A percentile compares a stretch with the other conserved stretches of the same genome.
phyloP scores from a whole-genome alignment of 2,888 invertebrate species.

The Andrena flavipes region DNA sequence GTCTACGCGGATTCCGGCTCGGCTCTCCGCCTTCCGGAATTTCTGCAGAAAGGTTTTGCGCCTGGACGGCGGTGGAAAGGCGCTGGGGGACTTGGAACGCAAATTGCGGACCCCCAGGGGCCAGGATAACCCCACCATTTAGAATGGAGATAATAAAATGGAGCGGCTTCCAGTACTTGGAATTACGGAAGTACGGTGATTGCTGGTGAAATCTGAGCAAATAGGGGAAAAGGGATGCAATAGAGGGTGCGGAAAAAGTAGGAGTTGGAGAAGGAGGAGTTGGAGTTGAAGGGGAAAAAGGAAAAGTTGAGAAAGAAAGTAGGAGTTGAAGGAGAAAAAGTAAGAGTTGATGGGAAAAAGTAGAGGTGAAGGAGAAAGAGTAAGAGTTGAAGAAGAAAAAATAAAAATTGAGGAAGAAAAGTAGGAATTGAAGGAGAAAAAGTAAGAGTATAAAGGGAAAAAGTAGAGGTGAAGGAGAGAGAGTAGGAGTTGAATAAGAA shows the following conservation, averaged over 20 bases:
- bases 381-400: too few relatives aligned
- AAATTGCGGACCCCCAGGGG: neutral
- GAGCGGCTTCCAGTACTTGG: neutral
- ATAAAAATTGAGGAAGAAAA: too few relatives aligned
- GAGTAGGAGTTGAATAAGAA: too few relatives aligned
- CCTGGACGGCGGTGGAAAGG: neutral
- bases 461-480: too few relatives aligned
- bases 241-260: neutral
- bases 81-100: neutral
- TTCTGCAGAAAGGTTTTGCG: constrained; percentile 25
- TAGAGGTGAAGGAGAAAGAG: too few relatives aligned
- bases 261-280: neutral
- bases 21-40: constrained; percentile 66
- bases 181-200: neutral
- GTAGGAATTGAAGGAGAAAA: too few relatives aligned
- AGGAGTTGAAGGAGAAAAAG: too few relatives aligned
- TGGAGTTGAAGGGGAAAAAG: too few relatives aligned
- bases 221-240: neutral
- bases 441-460: too few relatives aligned
- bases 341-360: too few relatives aligned
- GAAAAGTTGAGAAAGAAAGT: too few relatives aligned
- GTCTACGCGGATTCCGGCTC: constrained; percentile 27
- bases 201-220: neutral
- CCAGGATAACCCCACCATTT: neutral
- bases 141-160: neutral